Conservation (phyloP, 2,113 vertebrate species). For the Girardinichthys multiradiatus region DNA sequence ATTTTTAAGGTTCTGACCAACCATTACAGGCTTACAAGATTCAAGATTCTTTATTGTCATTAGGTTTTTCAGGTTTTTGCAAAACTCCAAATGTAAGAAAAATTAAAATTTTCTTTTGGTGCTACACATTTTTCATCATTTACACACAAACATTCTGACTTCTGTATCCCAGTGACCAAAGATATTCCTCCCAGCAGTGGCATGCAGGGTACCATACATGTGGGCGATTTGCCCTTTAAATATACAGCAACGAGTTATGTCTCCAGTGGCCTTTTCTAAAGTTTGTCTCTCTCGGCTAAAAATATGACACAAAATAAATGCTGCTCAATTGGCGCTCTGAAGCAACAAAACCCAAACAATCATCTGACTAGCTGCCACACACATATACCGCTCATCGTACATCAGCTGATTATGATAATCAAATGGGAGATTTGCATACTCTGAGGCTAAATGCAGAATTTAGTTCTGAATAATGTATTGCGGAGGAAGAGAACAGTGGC, state of each 20-base stretch:
- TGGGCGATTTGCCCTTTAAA: constrained; percentile 76
- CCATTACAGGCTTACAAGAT: not conserved
- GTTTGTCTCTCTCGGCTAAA: constrained; percentile 60
- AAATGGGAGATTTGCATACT: constrained; percentile 77
- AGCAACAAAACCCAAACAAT: constrained; percentile 68
- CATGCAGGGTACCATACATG: constrained; percentile 62
- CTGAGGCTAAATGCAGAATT: constrained; percentile 71
- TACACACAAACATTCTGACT: constrained; percentile 1
- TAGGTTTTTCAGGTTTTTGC: too few species aligned
- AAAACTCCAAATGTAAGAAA: too few species aligned
- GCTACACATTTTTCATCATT: not conserved
- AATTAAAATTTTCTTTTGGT: not conserved
- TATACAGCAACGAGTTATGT: constrained; percentile 66
- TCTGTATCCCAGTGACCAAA: constrained; percentile 39
- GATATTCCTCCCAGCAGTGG: constrained; percentile 50
- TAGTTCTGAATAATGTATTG: constrained; percentile 78
- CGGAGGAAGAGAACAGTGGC: constrained; percentile 62
- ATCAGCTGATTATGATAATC: constrained; percentile 79
- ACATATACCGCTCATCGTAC: constrained; percentile 28
- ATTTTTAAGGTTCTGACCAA: not conserved
- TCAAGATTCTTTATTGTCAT: not conserved
- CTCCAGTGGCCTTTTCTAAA: constrained; percentile 68
- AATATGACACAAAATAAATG: constrained; percentile 63
- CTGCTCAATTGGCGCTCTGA: constrained; percentile 48
- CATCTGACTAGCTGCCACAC: constrained; percentile 36